Evolutionary conservation across 2,888 invertebrate genomes (phyloP), one percentile per base, ranked within the genome.

Genomic region (Drosophila lacicola): DNA sequence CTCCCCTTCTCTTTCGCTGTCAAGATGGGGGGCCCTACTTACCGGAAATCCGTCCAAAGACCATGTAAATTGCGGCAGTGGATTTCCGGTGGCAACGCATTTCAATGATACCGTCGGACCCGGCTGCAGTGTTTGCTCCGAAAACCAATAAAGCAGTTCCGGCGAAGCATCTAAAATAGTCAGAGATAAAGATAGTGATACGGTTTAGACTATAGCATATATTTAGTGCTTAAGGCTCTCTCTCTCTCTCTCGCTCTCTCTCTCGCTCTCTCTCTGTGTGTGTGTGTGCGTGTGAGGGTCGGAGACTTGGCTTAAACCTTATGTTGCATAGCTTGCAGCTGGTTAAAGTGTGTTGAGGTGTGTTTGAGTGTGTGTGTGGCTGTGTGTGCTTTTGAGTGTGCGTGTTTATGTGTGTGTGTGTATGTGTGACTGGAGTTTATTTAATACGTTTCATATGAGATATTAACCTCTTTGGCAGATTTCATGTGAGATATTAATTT

Each of bases 31-130:
- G 41, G 64, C 46, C 65, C 34, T 65, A 83, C 96, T 96, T 90
- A 97, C 95, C 54, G 97, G 96, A 93, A 97, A 97, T 49, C 97
- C 97, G 91, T 98, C 98, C 76, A 98, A 94, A 9, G 96, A 95
- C 98, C 98, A 98, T 53, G 95, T 95, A 93, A 98, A 97, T 92
- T 96, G 96, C 4, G 98, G 98, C 53, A 97, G 96, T 8, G 98
- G 98, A 93, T 97, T 98, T 53, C 98, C 98, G 88, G 97, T 96
- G n/a, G 98, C 98, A 70, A 97, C 96, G 93, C 98, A 98, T 93
- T 97, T 97, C 79, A 98, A 94, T 19, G 98, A 97, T 50, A 98
- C 96, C 74, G 96, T 96, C 36, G 97, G 97, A 17, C 98, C 98
- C 0, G 97, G 97, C 91, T 97, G 97, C 69, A 98, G 93, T 10